Percentiles rank a stretch among this genome's conserved stretches.
Conservation (phyloP, 2,888 invertebrate genomes). For the Dynastes hyllus region DNA sequence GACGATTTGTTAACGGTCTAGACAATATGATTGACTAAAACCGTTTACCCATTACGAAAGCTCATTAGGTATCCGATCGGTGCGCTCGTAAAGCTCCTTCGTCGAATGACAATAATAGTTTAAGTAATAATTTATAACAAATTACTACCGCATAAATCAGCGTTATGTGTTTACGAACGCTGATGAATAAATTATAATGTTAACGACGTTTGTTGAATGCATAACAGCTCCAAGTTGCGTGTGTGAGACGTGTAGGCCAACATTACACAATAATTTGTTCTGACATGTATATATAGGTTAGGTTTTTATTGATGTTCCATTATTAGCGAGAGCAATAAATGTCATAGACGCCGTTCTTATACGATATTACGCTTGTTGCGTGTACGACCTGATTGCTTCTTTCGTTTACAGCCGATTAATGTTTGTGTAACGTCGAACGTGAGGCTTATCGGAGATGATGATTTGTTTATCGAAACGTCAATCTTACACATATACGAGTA, state of each 20-base stretch:
- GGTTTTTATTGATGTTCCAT: conserved; percentile 20
- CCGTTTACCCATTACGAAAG: background rate
- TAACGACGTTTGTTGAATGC: conserved; percentile 21
- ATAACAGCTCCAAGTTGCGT: conserved; percentile 9
- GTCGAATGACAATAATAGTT: conserved; percentile 34
- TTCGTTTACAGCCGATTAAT: conserved; percentile 24
- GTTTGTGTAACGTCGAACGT: conserved; percentile 30
- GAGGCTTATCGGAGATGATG: conserved; percentile 29
- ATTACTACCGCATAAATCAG: conserved; percentile 37
- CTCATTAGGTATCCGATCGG: conserved; percentile 30
- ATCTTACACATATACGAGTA: conserved; percentile 9
- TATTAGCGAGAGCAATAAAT: conserved; percentile 26
- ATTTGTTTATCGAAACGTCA: conserved; percentile 41
- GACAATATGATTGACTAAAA: conserved; percentile 4
- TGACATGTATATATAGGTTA: conserved; percentile 25
- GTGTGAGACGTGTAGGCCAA: conserved; percentile 11
- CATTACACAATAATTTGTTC: conserved; percentile 22
- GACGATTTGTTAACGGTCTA: background rate
- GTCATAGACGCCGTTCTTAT: conserved; percentile 22
- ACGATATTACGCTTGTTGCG: background rate
- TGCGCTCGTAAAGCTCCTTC: background rate
- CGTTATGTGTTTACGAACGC: conserved; percentile 22
- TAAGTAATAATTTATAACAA: conserved; percentile 41
- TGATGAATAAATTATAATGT: conserved; percentile 32
- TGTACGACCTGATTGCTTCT: background rate